Evolutionary conservation across 37 sponge, comb jelly and placozoan species (phyloP).

Genomic region (Bolinopsis microptera): DNA sequence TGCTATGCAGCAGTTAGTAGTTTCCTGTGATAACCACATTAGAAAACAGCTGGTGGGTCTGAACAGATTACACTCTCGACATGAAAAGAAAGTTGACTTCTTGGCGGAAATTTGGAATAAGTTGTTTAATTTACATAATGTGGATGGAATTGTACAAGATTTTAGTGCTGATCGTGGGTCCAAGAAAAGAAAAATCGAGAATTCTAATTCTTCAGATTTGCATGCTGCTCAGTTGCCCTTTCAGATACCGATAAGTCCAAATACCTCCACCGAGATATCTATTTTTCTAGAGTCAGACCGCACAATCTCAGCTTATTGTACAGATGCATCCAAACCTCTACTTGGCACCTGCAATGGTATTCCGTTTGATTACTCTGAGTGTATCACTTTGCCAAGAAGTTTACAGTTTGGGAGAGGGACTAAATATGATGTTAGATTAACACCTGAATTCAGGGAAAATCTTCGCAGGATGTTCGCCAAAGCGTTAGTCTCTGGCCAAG

Average conservation of each 20-base stretch:
- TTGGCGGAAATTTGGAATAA: constrained; percentile 11
- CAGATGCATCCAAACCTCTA: not conserved
- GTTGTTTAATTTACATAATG: not conserved
- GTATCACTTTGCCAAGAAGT: not conserved
- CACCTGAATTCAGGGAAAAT: constrained; percentile 6
- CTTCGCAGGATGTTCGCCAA: constrained; percentile 21
- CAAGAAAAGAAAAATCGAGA: not conserved
- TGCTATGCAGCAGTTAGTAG: not conserved
- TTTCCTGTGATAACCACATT: constrained; percentile 1
- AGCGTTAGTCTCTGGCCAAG: not conserved
- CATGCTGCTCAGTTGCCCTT: not conserved
- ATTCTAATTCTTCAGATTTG: not conserved
- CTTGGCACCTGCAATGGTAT: not conserved
- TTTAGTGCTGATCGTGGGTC: not conserved
- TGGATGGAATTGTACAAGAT: not conserved
- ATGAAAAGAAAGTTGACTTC: constrained; percentile 25
- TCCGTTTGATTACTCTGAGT: not conserved
- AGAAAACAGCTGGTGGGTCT: not conserved
- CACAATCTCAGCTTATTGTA: not conserved
- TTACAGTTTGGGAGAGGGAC: not conserved
- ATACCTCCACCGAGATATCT: not conserved
- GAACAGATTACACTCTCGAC: not conserved
- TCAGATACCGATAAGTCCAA: not conserved
- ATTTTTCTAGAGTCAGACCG: not conserved
- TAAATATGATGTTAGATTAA: not conserved